Evolutionary conservation across 2,113 vertebrate species (phyloP), one percentile per base, ranked within the genome.

Genomic region (Hemiscyllium ocellatum): DNA sequence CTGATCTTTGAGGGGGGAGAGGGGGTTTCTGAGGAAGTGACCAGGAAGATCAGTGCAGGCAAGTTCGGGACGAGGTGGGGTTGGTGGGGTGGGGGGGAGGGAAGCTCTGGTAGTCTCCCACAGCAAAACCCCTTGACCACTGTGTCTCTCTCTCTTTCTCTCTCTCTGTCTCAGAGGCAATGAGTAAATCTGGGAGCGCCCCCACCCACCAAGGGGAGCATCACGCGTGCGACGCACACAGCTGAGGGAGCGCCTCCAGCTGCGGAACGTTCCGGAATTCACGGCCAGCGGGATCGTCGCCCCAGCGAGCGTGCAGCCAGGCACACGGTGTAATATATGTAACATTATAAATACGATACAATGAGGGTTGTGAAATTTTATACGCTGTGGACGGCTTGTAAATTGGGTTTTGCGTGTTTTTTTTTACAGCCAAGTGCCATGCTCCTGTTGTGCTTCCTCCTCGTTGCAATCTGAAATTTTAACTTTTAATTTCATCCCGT

Each of bases 301-400:
- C 2, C 13, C 69, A 26, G 69, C 69, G 3, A 26, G 76, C 33
- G 33, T 5, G 76, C 33, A 0, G 3, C 80, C 2, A 6, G 7
- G 17, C 2, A 20, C 85, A 50, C 85, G 19, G 19, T 87, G 85
- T 87, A 87, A 87, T 7, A 87, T 87, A 87, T 87, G 85, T 87
- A 87, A 87, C 85, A 52, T 87, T 87, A 87, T 87, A 87, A 87
- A 87, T 87, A 78, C 13, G n/a, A 78, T 78, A 8, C 33, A 87
- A 52, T 20, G 22, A 87, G 47, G 85, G 85, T 12, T 50, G 47
- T 52, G 85, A 87, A 50, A 87, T 87, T 87, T 87, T 87, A 50
- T 87, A 87, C 15, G n/a, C 76, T 78, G 29, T 52, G 10, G 52
- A 87, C 4, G 2, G 76, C 76, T n/a, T 87, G 47, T 52, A 87